These are phyloP conservation scores for Speoplatyrhinus poulsoni DNA, from an alignment of 2,113 vertebrate species.

Conservation along the genomic window DNA sequence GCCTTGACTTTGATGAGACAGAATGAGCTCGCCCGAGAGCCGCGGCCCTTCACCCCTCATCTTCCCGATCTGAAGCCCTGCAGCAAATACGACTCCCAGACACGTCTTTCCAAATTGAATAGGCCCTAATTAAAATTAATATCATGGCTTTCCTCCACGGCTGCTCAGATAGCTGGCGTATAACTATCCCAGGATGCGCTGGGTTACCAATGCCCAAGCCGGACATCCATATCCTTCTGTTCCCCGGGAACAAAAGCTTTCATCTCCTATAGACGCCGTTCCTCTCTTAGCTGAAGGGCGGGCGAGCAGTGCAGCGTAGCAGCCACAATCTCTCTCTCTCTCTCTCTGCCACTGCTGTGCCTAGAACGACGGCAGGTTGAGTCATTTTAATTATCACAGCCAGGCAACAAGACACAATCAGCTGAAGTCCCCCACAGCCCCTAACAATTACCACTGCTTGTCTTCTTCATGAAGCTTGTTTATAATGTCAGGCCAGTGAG, in stretches of 20 bases:
- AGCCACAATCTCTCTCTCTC: constrained; percentile 2
- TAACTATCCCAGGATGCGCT: constrained; percentile 52
- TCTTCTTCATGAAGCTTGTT: constrained; percentile 43
- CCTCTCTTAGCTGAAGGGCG: constrained; percentile 53
- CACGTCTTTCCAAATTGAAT: constrained; percentile 57
- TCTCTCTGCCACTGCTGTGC: constrained; percentile 33
- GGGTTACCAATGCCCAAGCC: constrained; percentile 20
- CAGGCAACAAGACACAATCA: constrained; percentile 59
- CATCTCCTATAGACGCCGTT: constrained; percentile 32
- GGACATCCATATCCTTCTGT: constrained; percentile 41
- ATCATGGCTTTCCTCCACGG: constrained; percentile 57
- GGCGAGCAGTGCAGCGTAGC: constrained; percentile 38
- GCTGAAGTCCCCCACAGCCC: constrained; percentile 18
- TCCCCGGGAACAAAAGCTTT: constrained; percentile 47
- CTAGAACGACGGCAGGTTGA: constrained; percentile 24
- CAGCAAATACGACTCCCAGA: constrained; percentile 39
- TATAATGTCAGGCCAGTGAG: constrained; percentile 40
- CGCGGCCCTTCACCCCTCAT: constrained; percentile 19
- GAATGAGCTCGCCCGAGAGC: constrained; percentile 46
- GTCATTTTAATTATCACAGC: constrained; percentile 65
- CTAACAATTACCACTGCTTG: constrained; percentile 51
- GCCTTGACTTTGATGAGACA: constrained; percentile 56
- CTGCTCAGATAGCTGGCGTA: constrained; percentile 61
- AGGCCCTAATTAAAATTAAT: constrained; percentile 78
- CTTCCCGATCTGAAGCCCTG: constrained; percentile 20